Base-by-base conservation (phyloP, 1,140 invertebrate genomes). In the Drosophila leontia region DNA sequence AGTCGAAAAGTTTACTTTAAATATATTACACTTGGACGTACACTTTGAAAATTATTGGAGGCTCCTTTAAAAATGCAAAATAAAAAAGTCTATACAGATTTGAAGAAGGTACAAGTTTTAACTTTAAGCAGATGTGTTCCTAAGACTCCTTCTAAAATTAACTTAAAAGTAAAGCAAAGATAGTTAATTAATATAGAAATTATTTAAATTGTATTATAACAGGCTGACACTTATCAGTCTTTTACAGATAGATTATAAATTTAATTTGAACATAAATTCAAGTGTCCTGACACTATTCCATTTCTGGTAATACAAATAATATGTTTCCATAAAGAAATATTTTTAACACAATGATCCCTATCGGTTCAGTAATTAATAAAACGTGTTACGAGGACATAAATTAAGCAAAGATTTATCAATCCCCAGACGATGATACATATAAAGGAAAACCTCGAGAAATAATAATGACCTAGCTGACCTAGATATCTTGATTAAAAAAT, bases 1-100 rank as follows among this genome's bases (percentile, higher is more conserved):
- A 44, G 62, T 42, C 29, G 45, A 39, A 39, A 57, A 47, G 34
- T 32, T 45, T 56, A 11, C 9, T 37, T 37, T 70, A 59, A 41
- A 41, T 57, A 72, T 29, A 13, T 56, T 9, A 11, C 53, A 56
- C 51, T 55, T 55, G 34, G 51, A 4, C 13, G 19, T 56, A 39
- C 53, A 55, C 53, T 55, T 39, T 11, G 13, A 6, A 23, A 37
- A 39, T 23, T 3, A 26, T n/a, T 0, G 9, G 3, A 39, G 53
- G 8, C 13, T 1, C 1, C 7, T 19, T 15, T 19, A 34, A 19
- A 17, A 15, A 23, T 19, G 7, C 4, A 1, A 26, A n/a, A 15
- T 15, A 3, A 8, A 0, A 8, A 0, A 2, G 1, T 13, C 8
- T 19, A 53, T 34, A 5, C 3, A 1, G 11, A 2, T 53, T 17